Evolutionary conservation across 2,888 invertebrate species (phyloP), one percentile per base, ranked within the genome.

Genomic region (Labia minor): DNA sequence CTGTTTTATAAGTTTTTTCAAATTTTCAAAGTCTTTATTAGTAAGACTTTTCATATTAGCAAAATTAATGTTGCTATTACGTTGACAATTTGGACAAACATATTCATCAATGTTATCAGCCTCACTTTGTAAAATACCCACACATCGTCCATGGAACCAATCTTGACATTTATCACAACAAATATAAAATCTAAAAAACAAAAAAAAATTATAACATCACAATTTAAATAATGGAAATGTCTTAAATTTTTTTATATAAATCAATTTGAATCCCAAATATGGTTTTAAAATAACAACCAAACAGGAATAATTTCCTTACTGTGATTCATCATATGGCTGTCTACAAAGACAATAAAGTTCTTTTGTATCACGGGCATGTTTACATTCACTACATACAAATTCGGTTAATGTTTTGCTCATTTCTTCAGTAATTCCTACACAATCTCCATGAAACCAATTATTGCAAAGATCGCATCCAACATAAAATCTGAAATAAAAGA

Each of bases 101-200:
- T 98, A 99, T 74, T 95, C 94, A 74, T 95, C 96, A 72, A 97
- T 93, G 73, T 90, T 90, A 75, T 95, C 93, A 19, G 95, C 96
- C 77, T 95, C 95, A 1, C 92, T 91, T 75, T 93, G 94, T 65
- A 94, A 79, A 74, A 95, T 92, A 49, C 97, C 97, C 62, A 98
- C 97, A 79, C 98, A 98, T 68, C 92, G 85, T 6, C 97, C 97
- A 78, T 98, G 98, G 81, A 96, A 98, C 99, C 99, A 99, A 79
- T 95, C 97, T 78, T 97, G 95, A 78, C 99, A 99, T 70, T 90
- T 88, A 81, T 99, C 99, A 78, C 99, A 99, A 76, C 96, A 97
- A 75, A 99, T 96, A 79, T 98, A 99, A 83, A 98, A 98, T 78
- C 94, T 94, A 76, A 61, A 81, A 79, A 67, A 67, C 71, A n/a